phyloP scores from a whole-genome alignment of 2,888 invertebrate species.

The Protophormia terraenovae region DNA sequence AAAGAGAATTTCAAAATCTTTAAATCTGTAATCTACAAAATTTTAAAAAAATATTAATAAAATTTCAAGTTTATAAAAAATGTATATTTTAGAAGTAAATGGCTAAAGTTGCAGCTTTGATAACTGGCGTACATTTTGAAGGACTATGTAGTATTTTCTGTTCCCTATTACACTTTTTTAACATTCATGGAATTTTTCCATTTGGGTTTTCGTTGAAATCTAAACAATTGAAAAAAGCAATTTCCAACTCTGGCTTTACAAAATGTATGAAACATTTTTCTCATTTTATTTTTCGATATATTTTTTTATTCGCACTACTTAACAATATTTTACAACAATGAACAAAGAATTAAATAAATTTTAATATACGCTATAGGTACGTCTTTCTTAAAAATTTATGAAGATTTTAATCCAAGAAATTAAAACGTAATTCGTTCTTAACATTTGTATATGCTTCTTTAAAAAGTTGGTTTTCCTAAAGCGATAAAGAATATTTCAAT shows the following conservation, averaged over 20 bases:
- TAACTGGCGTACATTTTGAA: too few species aligned
- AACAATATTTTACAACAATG: background rate
- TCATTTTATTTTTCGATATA: background rate
- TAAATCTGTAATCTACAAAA: too few species aligned
- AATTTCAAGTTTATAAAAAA: too few species aligned
- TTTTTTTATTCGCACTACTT: background rate
- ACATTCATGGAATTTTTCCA: too few species aligned
- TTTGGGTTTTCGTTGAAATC: too few species aligned
- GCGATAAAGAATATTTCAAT: background rate
- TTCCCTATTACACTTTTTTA: too few species aligned
- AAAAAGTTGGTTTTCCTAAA: background rate
- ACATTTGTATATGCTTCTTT: background rate
- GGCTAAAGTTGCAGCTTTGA: too few species aligned
- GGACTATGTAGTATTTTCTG: too few species aligned
- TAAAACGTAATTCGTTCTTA: background rate
- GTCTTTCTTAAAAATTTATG: conserved; percentile 6
- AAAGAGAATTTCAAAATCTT: too few species aligned
- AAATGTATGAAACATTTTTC: background rate
- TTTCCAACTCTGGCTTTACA: background rate
- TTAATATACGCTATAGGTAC: background rate
- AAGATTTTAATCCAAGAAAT: background rate
- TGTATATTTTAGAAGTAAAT: too few species aligned
- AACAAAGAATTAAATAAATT: conserved; percentile 35
- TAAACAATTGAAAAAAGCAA: too few species aligned
- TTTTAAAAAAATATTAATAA: too few species aligned